These are phyloP conservation scores for Hirtodrosophila cameraria DNA, from an alignment of 2,888 invertebrate genomes.

Conservation along the genomic window DNA sequence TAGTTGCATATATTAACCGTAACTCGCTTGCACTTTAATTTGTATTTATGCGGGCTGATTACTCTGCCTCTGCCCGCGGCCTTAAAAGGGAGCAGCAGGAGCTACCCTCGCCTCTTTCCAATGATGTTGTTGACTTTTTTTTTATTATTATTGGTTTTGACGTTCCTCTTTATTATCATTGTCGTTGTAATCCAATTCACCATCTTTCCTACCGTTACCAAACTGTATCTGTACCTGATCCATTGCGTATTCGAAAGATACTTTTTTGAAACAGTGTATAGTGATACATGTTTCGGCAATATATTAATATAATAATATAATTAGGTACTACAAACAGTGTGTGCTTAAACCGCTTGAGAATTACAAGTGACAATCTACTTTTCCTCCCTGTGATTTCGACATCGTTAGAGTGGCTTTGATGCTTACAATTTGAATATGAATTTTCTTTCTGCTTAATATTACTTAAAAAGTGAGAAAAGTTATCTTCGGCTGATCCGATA, in stretches of 20 bases:
- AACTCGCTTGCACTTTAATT: conserved; percentile 73
- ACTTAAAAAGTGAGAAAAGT: no score
- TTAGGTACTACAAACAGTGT: no score
- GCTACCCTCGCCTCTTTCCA: conserved; percentile 11
- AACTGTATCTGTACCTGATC: conserved; percentile 26
- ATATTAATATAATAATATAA: no score
- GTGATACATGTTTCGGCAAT: not conserved
- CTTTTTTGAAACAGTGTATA: not conserved
- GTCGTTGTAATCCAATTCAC: conserved; percentile 24
- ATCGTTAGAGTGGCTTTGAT: no score
- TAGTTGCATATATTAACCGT: conserved; percentile 65
- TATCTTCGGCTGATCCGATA: no score
- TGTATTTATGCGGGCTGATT: conserved; percentile 77
- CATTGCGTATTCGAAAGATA: conserved; percentile 1
- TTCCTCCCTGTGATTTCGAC: no score
- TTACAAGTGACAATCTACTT: no score
- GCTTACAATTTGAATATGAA: no score
- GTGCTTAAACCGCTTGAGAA: no score
- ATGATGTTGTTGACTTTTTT: conserved; percentile 63
- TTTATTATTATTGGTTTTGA: conserved; percentile 54
- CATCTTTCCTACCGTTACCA: conserved; percentile 25
- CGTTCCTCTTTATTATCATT: conserved; percentile 29
- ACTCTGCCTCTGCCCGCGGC: conserved; percentile 30
- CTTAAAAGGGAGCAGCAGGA: no score
- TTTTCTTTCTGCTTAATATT: no score